These are phyloP conservation scores for Tetanocera ferruginea DNA, from an alignment of 2,888 invertebrate genomes.

Conservation along the genomic window DNA sequence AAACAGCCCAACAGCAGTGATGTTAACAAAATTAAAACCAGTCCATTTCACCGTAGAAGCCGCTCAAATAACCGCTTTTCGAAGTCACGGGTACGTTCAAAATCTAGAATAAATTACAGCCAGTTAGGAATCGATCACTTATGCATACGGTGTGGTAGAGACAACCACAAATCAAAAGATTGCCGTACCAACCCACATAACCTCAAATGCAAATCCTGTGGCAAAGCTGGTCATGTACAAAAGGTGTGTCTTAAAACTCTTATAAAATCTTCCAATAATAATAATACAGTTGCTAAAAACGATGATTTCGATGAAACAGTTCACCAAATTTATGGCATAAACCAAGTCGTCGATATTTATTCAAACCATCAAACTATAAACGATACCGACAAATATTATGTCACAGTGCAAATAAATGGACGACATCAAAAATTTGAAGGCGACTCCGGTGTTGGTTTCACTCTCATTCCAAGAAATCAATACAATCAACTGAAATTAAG, in stretches of 20 bases:
- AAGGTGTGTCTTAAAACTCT: slow-evolving; percentile 35
- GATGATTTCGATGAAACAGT: background rate
- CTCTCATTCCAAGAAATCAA: slow-evolving; percentile 37
- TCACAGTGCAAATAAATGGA: slow-evolving; percentile 23
- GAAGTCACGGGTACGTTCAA: slow-evolving; percentile 1
- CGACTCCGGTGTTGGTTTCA: slow-evolving; percentile 32
- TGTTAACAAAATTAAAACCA: slow-evolving; percentile 30
- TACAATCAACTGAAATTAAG: slow-evolving; percentile 13
- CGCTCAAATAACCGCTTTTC: slow-evolving; percentile 11
- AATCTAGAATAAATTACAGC: slow-evolving; percentile 31
- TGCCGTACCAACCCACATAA: slow-evolving; percentile 33
- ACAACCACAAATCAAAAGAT: slow-evolving; percentile 36
- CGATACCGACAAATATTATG: slow-evolving; percentile 12
- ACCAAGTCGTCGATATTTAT: background rate
- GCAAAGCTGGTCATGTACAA: slow-evolving; percentile 26
- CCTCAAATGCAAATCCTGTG: slow-evolving; percentile 32
- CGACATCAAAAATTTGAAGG: slow-evolving; percentile 35
- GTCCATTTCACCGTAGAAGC: background rate
- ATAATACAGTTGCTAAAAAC: background rate
- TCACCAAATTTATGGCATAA: background rate
- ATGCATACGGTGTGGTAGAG: slow-evolving; percentile 25
- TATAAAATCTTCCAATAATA: background rate
- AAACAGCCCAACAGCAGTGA: slow-evolving; percentile 14
- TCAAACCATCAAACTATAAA: background rate
- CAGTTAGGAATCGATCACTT: slow-evolving; percentile 27